phyloP scores from a whole-genome alignment of 2,113 vertebrate species.

The Haplotaxodon microlepis region DNA sequence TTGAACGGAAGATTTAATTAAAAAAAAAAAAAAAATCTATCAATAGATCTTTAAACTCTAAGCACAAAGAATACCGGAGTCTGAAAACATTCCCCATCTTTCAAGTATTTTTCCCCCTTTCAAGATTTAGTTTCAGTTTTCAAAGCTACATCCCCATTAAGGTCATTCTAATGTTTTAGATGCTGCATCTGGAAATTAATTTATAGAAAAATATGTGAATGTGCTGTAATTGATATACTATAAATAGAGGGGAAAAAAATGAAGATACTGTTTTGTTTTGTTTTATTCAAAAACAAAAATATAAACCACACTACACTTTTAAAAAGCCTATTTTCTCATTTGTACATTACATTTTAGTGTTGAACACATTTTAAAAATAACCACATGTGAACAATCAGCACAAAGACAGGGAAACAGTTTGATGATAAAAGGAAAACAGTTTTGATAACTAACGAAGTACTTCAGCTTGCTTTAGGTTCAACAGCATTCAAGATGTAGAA shows the following conservation, averaged over 20 bases:
- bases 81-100: not conserved
- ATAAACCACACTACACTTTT: conserved; percentile 56
- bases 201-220: not conserved
- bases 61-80: not conserved
- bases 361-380: conserved; percentile 18
- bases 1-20: not conserved
- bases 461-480: not conserved
- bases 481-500: not conserved
- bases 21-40: not conserved
- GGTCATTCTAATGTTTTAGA: not conserved
- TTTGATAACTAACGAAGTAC: not conserved
- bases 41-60: not conserved
- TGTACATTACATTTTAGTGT: conserved; percentile 62
- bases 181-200: not conserved
- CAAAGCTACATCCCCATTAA: not conserved
- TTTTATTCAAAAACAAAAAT: conserved; percentile 69
- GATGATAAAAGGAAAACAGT: not conserved
- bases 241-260: not conserved
- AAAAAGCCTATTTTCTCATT: conserved; percentile 25
- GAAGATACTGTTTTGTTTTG: not conserved
- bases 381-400: conserved; percentile 1
- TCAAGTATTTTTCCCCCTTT: not conserved
- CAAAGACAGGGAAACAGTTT: not conserved
- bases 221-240: not conserved
- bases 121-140: not conserved